A percentile compares a stretch with the other conserved stretches of the same genome.
phyloP scores from a whole-genome alignment of 1,140 invertebrate genomes.

The Chrysopa pallens region DNA sequence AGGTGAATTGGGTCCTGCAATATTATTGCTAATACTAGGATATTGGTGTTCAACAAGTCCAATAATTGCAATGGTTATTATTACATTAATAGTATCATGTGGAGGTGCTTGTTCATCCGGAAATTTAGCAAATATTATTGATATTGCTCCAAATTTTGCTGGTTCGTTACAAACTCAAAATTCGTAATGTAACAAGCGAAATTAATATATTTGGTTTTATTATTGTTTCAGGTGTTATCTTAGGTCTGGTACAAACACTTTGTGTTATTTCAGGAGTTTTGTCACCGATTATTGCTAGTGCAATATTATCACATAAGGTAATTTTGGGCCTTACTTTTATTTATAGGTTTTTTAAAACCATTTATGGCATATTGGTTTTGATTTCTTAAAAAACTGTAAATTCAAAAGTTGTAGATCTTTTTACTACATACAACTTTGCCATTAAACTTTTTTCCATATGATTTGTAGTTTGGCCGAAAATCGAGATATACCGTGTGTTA shows the following conservation, averaged over 20 bases:
- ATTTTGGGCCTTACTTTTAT: neutral
- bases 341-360: neutral
- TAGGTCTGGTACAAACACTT: constrained; percentile 6
- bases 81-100: constrained; percentile 1
- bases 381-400: neutral
- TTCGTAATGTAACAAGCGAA: neutral
- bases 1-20: constrained; percentile 8
- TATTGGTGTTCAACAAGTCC: neutral
- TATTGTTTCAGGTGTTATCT: neutral
- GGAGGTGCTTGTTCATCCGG: constrained; percentile 8
- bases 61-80: constrained; percentile 3
- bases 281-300: constrained; percentile 4
- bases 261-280: constrained; percentile 6
- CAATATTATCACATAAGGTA: neutral
- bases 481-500: too few species aligned
- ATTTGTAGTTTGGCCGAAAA: too few species aligned
- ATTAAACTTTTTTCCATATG: too few species aligned
- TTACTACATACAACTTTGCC: too few species aligned
- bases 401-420: too few species aligned
- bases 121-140: constrained; percentile 8
- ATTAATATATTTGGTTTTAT: neutral
- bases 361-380: too few species aligned
- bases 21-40: constrained; percentile 2
- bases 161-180: neutral
- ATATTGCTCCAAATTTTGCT: constrained; percentile 9